Evolutionary conservation across 2,888 invertebrate species (phyloP).

Genomic region (Stenolophus ochropezus): DNA sequence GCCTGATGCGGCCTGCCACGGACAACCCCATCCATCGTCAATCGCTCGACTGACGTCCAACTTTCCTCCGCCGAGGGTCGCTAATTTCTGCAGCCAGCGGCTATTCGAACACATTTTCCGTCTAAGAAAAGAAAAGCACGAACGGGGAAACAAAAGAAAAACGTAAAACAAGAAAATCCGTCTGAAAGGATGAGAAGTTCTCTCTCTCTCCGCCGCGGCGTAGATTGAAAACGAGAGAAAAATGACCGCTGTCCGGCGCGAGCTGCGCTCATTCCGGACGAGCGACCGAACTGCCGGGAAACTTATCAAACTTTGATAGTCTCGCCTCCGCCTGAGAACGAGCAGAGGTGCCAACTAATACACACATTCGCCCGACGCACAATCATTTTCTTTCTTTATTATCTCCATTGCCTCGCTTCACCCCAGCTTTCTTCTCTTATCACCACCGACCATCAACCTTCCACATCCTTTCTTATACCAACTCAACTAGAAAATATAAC

Average conservation of each 20-base stretch:
- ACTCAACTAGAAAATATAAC: too few species aligned
- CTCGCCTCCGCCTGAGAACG: slow-evolving; percentile 52
- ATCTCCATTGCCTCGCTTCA: neutral
- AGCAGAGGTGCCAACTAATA: slow-evolving; percentile 30
- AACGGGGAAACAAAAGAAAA: slow-evolving; percentile 64
- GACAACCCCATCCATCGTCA: slow-evolving; percentile 27
- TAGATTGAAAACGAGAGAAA: slow-evolving; percentile 75
- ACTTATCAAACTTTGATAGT: slow-evolving; percentile 74
- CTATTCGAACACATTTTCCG: slow-evolving; percentile 59
- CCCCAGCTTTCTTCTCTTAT: slow-evolving; percentile 8
- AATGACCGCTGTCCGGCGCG: slow-evolving; percentile 75
- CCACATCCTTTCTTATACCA: neutral
- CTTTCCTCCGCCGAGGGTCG: slow-evolving; percentile 42
- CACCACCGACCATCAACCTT: neutral
- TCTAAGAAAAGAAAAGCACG: slow-evolving; percentile 53
- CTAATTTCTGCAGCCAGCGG: slow-evolving; percentile 58
- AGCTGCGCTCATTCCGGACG: slow-evolving; percentile 67
- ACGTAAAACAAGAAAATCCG: slow-evolving; percentile 66
- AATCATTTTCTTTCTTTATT: slow-evolving; percentile 48
- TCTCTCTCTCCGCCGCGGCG: slow-evolving; percentile 61
- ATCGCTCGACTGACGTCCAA: slow-evolving; percentile 42
- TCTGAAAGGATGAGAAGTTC: slow-evolving; percentile 65
- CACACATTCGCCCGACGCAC: slow-evolving; percentile 26
- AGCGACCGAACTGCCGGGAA: slow-evolving; percentile 65
- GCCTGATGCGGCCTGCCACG: slow-evolving; percentile 20